phyloP scores from a whole-genome alignment of 2,797 vertebrate species.

The Agapornis canus region DNA sequence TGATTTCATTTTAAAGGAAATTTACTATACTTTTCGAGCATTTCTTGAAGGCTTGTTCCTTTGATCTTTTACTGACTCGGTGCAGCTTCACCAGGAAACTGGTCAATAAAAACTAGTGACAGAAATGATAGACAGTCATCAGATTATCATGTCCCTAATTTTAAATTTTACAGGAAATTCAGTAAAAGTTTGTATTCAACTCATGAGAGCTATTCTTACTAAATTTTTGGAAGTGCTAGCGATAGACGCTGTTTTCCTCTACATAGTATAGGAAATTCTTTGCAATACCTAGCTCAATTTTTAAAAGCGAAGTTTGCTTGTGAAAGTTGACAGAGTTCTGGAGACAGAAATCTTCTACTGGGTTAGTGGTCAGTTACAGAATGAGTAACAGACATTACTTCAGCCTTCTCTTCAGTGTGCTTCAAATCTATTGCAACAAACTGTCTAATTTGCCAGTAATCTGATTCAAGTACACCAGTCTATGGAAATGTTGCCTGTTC shows the following conservation, averaged over 20 bases:
- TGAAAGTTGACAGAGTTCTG: not conserved
- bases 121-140: not conserved
- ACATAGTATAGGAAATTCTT: not conserved
- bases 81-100: not conserved
- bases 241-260: not conserved
- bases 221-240: not conserved
- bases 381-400: not conserved
- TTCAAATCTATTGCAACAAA: not conserved
- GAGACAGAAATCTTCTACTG: not conserved
- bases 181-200: not conserved
- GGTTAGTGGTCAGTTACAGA: not conserved
- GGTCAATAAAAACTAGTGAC: not conserved
- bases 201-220: not conserved
- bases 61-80: not conserved
- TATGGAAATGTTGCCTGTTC: not conserved
- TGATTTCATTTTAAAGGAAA: conserved; percentile 15
- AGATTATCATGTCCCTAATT: not conserved
- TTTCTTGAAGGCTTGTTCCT: not conserved
- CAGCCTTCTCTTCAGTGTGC: not conserved
- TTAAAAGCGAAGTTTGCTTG: not conserved
- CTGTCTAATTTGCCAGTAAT: not conserved
- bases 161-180: conserved; percentile 29
- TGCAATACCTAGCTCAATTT: not conserved
- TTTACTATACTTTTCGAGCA: not conserved
- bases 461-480: not conserved